Base-by-base conservation (phyloP, 2,113 vertebrate species). In the Cyanocitta stelleri region DNA sequence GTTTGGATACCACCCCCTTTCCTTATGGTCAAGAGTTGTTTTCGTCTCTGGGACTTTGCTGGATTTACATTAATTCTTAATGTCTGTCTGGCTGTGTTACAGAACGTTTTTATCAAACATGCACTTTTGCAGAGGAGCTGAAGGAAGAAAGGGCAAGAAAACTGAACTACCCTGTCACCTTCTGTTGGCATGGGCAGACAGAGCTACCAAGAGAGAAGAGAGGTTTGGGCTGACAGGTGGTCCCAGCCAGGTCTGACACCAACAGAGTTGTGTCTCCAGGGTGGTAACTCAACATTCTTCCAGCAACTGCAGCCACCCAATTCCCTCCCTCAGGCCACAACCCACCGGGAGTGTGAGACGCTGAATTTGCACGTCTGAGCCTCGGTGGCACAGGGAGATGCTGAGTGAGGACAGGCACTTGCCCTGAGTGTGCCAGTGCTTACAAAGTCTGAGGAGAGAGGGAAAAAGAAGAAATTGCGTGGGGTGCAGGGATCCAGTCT, bases 281-380 rank as follows among this genome's bases (percentile, higher is more conserved):
- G 8, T 67, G 41, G 1, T n/a, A 67, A 46, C 46, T 23, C 87
- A 43, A 43, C 66, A 11, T 73, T 32, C 55, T 8, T 4, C 76
- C 89, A 46, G 44, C 1, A 29, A 9, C 89, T 30, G 66, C 69
- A 22, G 69, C 72, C 95, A 67, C 62, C 49, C 93, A 54, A 85
- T 96, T 95, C 87, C 94, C 93, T 69, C 58, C 74, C 44, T 52
- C 44, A 3, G 2, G 3, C 26, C 43, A 26, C 61, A 32, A 1
- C 87, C 66, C 87, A 43, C 85, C 15, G 67, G 41, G 94, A 41
- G 96, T 96, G 95, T 77, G 71, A 97, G 93, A 91, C 71, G 9
- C 85, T 18, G 67, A 66, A 96, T 97, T 96, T 69, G 62, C 91
- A 95, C 85, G 0, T 95, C 94, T 76, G 83, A 90, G 84, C 59